These are phyloP conservation scores for Priocnemis perturbator DNA, from an alignment of 2,888 invertebrate genomes.

Conservation along the genomic window DNA sequence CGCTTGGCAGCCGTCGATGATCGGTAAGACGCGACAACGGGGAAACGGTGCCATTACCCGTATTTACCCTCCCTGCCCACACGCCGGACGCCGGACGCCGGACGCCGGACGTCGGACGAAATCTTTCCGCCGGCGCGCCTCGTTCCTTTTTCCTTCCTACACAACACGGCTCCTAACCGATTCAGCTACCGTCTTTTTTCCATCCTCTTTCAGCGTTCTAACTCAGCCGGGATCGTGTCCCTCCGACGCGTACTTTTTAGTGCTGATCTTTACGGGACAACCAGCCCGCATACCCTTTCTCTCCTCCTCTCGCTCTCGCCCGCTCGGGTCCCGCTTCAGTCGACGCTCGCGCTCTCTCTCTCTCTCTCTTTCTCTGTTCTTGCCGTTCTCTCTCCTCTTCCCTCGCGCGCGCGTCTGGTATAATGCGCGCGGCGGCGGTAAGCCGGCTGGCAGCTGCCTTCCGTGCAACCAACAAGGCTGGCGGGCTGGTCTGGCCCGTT, in stretches of 20 bases:
- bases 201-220: no score
- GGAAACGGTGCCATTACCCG: no score
- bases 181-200: no score
- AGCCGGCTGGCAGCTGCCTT: conserved; percentile 73
- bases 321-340: conserved; percentile 49
- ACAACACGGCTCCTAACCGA: background rate
- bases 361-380: conserved; percentile 23
- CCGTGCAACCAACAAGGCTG: conserved; percentile 71
- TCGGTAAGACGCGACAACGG: no score
- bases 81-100: no score
- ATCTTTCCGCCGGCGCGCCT: no score
- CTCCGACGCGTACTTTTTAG: conserved; percentile 55
- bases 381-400: conserved; percentile 24
- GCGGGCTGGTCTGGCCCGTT: conserved; percentile 63
- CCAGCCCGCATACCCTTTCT: conserved; percentile 39
- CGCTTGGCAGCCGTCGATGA: no score
- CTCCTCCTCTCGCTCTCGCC: conserved; percentile 29
- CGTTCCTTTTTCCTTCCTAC: no score
- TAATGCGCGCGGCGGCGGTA: conserved; percentile 63
- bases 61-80: no score
- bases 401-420: conserved; percentile 40
- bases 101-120: no score
- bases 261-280: conserved; percentile 63
- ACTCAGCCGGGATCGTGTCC: background rate
- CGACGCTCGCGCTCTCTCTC: conserved; percentile 36